phyloP scores from a whole-genome alignment of 2,797 vertebrate genomes.

The Lerista edwardsae region DNA sequence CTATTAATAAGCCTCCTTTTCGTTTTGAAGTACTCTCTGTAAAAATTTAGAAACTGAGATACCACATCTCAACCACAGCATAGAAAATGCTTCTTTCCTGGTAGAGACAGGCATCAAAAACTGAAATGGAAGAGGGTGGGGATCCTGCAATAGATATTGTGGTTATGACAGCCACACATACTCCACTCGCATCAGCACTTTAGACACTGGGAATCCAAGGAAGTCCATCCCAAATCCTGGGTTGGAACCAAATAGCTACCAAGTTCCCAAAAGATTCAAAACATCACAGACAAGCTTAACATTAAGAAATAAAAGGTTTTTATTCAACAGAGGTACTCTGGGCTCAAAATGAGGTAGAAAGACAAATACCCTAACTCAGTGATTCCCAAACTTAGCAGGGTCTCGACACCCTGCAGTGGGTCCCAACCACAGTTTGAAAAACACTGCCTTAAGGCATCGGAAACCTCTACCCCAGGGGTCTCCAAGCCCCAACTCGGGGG shows the following conservation, averaged over 20 bases:
- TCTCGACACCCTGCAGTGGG: too few species aligned
- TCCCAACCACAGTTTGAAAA: too few species aligned
- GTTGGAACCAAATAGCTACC: neutral
- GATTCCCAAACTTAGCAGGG: too few species aligned
- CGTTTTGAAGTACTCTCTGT: neutral
- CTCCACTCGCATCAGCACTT: neutral
- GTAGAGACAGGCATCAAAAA: neutral
- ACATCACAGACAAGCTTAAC: too few species aligned
- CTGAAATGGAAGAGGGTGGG: neutral
- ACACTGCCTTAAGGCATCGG: too few species aligned
- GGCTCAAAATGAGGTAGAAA: neutral
- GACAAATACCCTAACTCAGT: too few species aligned
- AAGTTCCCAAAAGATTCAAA: neutral
- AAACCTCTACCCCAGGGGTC: too few species aligned
- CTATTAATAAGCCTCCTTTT: constrained; percentile 29
- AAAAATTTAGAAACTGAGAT: constrained; percentile 11
- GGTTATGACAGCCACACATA: neutral
- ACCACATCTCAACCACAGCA: neutral
- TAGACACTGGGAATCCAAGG: neutral
- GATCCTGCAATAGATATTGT: neutral
- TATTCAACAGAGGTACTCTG: neutral
- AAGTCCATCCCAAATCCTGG: neutral
- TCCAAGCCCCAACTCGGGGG: too few species aligned
- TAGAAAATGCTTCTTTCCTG: neutral
- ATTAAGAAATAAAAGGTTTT: neutral